A percentile compares a stretch with the other conserved stretches of the same genome.
phyloP scores from a whole-genome alignment of 2,888 invertebrate species.

The Agriotes lineatus region DNA sequence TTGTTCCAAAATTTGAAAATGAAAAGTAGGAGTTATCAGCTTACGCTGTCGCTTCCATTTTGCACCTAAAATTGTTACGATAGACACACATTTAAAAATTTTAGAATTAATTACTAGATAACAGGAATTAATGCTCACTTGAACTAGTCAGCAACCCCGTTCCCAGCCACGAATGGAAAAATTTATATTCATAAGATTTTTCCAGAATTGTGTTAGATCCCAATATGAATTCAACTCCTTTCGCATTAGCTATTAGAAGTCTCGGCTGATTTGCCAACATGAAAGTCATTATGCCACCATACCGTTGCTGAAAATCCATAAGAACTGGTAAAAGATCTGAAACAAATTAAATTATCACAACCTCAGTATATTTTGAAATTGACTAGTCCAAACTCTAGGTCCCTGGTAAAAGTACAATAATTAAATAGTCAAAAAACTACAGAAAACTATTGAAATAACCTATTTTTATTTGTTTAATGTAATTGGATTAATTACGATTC shows the following conservation, averaged over 20 bases:
- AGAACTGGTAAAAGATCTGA: neutral
- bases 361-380: no score
- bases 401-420: no score
- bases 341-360: no score
- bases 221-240: conserved; percentile 47
- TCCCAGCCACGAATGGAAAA: conserved; percentile 60
- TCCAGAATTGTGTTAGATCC: conserved; percentile 54
- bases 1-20: conserved; percentile 81
- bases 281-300: conserved; percentile 17
- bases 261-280: neutral
- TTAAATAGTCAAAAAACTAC: no score
- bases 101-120: neutral
- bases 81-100: neutral
- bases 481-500: no score
- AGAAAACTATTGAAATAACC: no score
- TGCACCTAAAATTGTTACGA: conserved; percentile 56
- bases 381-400: no score
- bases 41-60: conserved; percentile 79
- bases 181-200: conserved; percentile 58
- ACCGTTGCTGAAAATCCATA: neutral
- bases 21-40: conserved; percentile 83
- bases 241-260: conserved; percentile 11
- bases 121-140: conserved; percentile 58
- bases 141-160: conserved; percentile 62
- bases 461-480: no score